phyloP scores from a whole-genome alignment of 2,113 vertebrate genomes.

The Nyctereutes procyonoides region DNA sequence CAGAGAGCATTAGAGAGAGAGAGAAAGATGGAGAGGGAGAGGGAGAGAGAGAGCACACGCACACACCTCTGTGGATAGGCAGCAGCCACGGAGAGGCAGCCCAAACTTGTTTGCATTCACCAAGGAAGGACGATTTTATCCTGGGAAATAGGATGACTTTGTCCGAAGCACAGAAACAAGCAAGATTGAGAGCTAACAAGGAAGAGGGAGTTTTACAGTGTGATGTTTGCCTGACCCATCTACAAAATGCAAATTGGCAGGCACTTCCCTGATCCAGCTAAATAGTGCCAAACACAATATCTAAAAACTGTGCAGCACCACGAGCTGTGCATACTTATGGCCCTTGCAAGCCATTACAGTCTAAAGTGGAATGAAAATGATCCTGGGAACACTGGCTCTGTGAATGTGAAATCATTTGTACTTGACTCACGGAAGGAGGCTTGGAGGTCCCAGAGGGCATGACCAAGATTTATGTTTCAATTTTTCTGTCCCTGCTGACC shows the following conservation, averaged over 20 bases:
- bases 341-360: constrained; percentile 47
- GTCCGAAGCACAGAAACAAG: background rate
- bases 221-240: background rate
- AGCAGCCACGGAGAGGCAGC: background rate
- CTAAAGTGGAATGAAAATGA: constrained; percentile 66
- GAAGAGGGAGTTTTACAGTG: background rate
- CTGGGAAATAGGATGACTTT: background rate
- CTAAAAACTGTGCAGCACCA: background rate
- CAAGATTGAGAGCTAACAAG: background rate
- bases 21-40: too few relatives aligned
- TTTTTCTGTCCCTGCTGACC: background rate
- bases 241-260: constrained; percentile 32
- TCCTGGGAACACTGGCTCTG: constrained; percentile 26
- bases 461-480: constrained; percentile 14
- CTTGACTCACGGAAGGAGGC: background rate
- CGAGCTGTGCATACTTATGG: background rate
- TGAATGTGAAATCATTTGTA: constrained; percentile 44
- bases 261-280: background rate
- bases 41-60: too few relatives aligned
- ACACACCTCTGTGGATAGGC: background rate
- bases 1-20: too few relatives aligned
- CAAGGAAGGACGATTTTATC: background rate
- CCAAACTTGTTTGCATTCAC: background rate
- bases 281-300: background rate
- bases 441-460: constrained; percentile 7